These are phyloP conservation scores for Ostrea denselamellosa DNA, from an alignment of 1,140 invertebrate genomes.

Conservation along the genomic window DNA sequence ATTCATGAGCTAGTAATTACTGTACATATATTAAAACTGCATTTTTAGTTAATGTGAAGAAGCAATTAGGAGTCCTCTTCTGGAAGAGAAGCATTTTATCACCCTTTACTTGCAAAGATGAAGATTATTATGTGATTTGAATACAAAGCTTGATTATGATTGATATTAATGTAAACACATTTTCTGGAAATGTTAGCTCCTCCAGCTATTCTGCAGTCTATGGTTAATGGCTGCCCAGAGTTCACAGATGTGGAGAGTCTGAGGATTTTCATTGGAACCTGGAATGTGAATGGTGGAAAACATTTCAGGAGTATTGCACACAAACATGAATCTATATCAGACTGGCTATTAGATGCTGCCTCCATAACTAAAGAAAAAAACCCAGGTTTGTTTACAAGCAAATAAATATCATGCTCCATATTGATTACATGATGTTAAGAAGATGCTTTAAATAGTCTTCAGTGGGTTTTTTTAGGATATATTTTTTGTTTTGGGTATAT, in stretches of 20 bases:
- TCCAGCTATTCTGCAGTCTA: slow-evolving; percentile 77
- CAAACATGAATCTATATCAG: slow-evolving; percentile 92
- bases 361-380: slow-evolving; percentile 72
- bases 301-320: slow-evolving; percentile 98
- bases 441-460: neutral
- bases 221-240: slow-evolving; percentile 87
- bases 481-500: too few relatives aligned
- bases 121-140: too few relatives aligned
- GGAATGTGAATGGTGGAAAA: slow-evolving; percentile 99
- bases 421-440: slow-evolving; percentile 52
- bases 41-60: too few relatives aligned
- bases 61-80: too few relatives aligned
- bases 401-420: neutral
- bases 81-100: too few relatives aligned
- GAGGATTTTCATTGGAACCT: slow-evolving; percentile 94
- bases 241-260: slow-evolving; percentile 88
- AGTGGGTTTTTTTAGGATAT: neutral
- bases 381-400: slow-evolving; percentile 67
- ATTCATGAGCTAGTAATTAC: too few relatives aligned
- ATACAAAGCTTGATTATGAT: too few relatives aligned
- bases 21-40: too few relatives aligned
- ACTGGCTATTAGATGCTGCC: slow-evolving; percentile 93
- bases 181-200: too few relatives aligned
- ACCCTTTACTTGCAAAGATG: too few relatives aligned
- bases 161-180: slow-evolving; percentile 27